Percentiles rank a stretch among this genome's conserved stretches.
phyloP scores from a whole-genome alignment of 1,140 invertebrate species.

The Cotesia typhae region DNA sequence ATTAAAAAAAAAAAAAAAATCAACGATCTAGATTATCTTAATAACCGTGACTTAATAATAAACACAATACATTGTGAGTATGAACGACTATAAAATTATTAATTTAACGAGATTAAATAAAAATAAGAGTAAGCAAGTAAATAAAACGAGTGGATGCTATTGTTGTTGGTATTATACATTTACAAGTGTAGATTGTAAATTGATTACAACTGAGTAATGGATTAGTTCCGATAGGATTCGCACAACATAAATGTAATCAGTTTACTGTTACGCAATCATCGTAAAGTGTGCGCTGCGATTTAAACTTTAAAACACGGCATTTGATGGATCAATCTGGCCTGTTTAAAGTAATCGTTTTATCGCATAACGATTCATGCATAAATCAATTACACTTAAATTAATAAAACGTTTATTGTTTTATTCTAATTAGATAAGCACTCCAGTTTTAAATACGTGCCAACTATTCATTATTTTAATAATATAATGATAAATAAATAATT shows the following conservation, averaged over 20 bases:
- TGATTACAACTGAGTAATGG: conserved; percentile 43
- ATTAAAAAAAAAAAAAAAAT: conserved; percentile 32
- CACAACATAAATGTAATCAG: conserved; percentile 46
- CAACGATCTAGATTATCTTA: conserved; percentile 36
- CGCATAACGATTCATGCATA: too few relatives aligned
- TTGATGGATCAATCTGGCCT: neutral
- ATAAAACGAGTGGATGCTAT: neutral
- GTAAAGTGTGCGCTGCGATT: conserved; percentile 33
- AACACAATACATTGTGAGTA: conserved; percentile 40
- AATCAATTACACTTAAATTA: too few relatives aligned
- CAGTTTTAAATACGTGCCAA: too few relatives aligned
- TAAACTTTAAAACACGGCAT: conserved; percentile 2
- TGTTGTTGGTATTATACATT: conserved; percentile 39
- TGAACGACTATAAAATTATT: conserved; percentile 38
- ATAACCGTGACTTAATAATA: conserved; percentile 27
- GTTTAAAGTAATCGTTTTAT: too few relatives aligned
- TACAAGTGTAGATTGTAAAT: conserved; percentile 33
- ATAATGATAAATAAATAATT: too few relatives aligned
- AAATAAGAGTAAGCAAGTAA: neutral
- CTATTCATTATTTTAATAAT: too few relatives aligned
- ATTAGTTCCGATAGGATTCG: conserved; percentile 46
- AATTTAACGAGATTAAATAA: too few relatives aligned
- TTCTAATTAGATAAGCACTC: too few relatives aligned
- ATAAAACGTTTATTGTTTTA: conserved; percentile 5
- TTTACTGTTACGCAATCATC: conserved; percentile 46